Evolutionary conservation across 2,113 vertebrate species (phyloP).

Genomic region (Xenus cinereus): DNA sequence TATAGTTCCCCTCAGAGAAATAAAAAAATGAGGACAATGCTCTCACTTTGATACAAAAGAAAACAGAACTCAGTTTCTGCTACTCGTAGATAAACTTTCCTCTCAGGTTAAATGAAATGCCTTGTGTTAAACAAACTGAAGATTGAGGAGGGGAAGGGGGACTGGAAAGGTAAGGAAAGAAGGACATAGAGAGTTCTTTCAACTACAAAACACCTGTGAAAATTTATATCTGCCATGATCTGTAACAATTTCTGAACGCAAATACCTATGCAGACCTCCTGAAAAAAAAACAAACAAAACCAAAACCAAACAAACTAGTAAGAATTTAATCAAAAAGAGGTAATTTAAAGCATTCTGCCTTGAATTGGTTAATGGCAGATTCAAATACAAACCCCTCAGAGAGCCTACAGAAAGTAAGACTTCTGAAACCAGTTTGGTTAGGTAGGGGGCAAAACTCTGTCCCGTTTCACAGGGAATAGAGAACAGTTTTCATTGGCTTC

Average conservation of each 20-base stretch:
- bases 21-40: neutral
- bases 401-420: neutral
- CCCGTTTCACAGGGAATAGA: neutral
- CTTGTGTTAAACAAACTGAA: neutral
- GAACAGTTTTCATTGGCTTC: neutral
- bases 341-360: neutral
- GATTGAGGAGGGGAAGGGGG: neutral
- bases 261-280: neutral
- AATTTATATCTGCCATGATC: neutral
- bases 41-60: neutral
- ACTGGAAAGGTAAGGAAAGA: neutral
- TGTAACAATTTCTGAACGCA: neutral
- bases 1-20: neutral
- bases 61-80: neutral
- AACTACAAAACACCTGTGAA: neutral
- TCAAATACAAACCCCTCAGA: neutral
- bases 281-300: neutral
- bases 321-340: neutral
- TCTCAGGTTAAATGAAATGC: neutral
- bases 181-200: neutral
- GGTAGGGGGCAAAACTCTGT: neutral
- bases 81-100: neutral
- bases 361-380: neutral
- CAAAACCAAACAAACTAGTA: neutral
- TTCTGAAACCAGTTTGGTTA: neutral